These are phyloP conservation scores for Argopecten irradians DNA, from an alignment of 1,140 invertebrate genomes.

Conservation along the genomic window DNA sequence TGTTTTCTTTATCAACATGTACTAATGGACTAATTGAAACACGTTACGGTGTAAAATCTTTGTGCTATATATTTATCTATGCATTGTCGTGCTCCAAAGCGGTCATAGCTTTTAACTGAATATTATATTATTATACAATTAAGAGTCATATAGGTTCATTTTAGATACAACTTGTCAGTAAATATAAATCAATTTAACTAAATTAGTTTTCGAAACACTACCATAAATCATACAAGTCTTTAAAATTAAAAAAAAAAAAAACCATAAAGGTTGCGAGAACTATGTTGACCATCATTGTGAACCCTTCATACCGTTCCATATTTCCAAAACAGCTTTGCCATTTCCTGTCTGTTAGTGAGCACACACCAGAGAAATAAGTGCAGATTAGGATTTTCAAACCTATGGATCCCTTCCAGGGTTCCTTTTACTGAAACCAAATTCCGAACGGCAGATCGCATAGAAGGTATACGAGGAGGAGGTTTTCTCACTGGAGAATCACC, in stretches of 20 bases:
- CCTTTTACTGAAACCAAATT: background rate
- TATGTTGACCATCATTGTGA: background rate
- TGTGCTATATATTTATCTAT: too few species aligned
- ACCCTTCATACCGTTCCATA: constrained; percentile 65
- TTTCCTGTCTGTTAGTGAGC: constrained; percentile 68
- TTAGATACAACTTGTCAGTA: background rate
- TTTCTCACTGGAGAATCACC: background rate
- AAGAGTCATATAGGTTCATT: background rate
- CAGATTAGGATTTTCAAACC: constrained; percentile 65
- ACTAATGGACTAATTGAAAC: too few species aligned
- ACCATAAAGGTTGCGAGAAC: background rate
- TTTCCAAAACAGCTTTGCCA: constrained; percentile 73
- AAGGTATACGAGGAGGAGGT: background rate
- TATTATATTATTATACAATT: too few species aligned
- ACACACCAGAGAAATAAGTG: constrained; percentile 77
- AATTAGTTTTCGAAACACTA: background rate
- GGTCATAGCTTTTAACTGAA: too few species aligned
- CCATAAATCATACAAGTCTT: background rate
- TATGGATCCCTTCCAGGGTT: constrained; percentile 10
- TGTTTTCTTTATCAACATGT: too few species aligned
- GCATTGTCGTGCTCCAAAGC: too few species aligned
- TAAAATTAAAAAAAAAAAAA: background rate
- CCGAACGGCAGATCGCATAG: background rate
- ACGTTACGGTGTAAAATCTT: too few species aligned
- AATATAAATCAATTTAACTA: background rate